Evolutionary conservation across 2,888 invertebrate species (phyloP).

Genomic region (Drepanosiphum platanoidis): DNA sequence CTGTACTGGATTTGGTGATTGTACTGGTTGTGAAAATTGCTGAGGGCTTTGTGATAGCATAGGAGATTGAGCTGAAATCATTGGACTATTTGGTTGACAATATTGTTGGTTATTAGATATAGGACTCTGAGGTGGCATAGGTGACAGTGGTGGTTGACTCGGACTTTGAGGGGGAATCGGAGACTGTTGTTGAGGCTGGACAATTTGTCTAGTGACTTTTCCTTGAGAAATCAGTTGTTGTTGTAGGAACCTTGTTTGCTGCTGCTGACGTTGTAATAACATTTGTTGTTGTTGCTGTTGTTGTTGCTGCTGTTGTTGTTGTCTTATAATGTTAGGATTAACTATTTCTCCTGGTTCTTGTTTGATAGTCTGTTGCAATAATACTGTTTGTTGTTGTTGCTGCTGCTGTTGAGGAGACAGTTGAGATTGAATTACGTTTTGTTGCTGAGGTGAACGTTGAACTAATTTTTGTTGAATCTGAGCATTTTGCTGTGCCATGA

Average conservation of each 20-base stretch:
- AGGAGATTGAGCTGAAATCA: slow-evolving; percentile 67
- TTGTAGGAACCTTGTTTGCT: slow-evolving; percentile 62
- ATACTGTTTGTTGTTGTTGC: slow-evolving; percentile 65
- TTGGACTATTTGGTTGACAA: slow-evolving; percentile 55
- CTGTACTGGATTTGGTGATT: slow-evolving; percentile 61
- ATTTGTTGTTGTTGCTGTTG: slow-evolving; percentile 62
- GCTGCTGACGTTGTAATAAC: slow-evolving; percentile 63
- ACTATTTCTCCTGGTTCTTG: slow-evolving; percentile 65
- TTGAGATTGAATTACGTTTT: slow-evolving; percentile 66
- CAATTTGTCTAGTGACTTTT: slow-evolving; percentile 63
- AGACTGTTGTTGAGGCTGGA: slow-evolving; percentile 66
- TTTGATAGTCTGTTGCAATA: slow-evolving; percentile 65
- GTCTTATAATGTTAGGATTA: slow-evolving; percentile 65
- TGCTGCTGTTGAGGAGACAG: slow-evolving; percentile 68
- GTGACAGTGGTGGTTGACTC: slow-evolving; percentile 64
- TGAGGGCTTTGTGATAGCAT: slow-evolving; percentile 64
- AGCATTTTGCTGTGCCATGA: slow-evolving; percentile 66
- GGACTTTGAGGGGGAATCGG: slow-evolving; percentile 68
- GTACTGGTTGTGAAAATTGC: slow-evolving; percentile 52
- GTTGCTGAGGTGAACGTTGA: slow-evolving; percentile 67
- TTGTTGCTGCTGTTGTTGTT: slow-evolving; percentile 67
- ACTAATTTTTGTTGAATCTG: slow-evolving; percentile 66
- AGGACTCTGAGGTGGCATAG: slow-evolving; percentile 63
- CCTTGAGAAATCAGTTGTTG: slow-evolving; percentile 63
- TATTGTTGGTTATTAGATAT: slow-evolving; percentile 62